Conservation (phyloP, 1,140 invertebrate genomes). For the Sarcophaga peregrina region DNA sequence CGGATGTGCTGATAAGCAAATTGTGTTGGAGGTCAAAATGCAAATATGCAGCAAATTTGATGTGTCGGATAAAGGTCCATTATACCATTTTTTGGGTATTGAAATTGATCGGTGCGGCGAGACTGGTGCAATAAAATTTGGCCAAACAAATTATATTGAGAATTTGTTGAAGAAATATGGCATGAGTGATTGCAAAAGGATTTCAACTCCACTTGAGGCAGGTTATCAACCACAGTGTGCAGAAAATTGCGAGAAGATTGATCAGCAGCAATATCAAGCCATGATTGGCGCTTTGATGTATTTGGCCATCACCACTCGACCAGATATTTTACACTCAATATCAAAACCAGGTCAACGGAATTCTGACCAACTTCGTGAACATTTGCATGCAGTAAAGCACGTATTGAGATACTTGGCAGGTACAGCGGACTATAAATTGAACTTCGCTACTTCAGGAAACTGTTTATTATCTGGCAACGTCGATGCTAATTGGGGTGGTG, state of each 20-base stretch:
- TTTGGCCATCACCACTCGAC: constrained; percentile 30
- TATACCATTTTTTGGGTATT: constrained; percentile 58
- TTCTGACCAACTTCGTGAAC: constrained; percentile 35
- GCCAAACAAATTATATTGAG: constrained; percentile 60
- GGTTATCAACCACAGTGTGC: constrained; percentile 32
- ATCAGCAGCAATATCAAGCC: constrained; percentile 17
- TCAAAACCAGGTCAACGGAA: constrained; percentile 23
- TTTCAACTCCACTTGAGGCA: constrained; percentile 58
- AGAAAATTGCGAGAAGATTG: constrained; percentile 15
- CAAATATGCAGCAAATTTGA: constrained; percentile 61
- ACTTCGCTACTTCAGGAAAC: constrained; percentile 44
- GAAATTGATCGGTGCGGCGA: constrained; percentile 52
- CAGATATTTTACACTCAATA: constrained; percentile 40
- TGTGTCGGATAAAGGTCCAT: constrained; percentile 61
- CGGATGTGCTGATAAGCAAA: constrained; percentile 49
- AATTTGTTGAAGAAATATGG: constrained; percentile 59
- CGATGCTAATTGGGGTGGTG: neutral
- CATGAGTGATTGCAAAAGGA: constrained; percentile 62
- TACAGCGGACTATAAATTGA: constrained; percentile 42
- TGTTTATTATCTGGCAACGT: constrained; percentile 16
- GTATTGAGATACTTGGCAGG: constrained; percentile 32
- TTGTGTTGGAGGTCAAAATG: constrained; percentile 52
- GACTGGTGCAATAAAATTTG: constrained; percentile 50
- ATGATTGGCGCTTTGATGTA: constrained; percentile 36
- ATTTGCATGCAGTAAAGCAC: constrained; percentile 30